Evolutionary conservation across 2,888 invertebrate species (phyloP).

Genomic region (Agrochola macilenta): DNA sequence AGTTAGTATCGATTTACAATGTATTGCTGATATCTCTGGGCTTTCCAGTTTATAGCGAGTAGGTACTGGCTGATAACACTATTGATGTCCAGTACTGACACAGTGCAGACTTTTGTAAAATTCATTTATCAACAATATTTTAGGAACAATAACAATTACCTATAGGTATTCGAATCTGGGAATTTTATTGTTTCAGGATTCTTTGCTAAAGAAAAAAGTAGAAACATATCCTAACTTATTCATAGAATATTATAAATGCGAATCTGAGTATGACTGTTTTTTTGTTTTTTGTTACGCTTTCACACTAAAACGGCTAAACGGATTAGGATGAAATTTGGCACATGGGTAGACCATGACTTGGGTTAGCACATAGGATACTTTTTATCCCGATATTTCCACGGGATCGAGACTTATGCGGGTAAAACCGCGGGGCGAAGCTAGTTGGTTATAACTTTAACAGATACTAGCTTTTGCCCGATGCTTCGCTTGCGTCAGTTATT

Average conservation of each 20-base stretch:
- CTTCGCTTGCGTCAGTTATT: too few species aligned
- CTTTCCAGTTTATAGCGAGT: slow-evolving; percentile 6
- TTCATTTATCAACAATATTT: not conserved
- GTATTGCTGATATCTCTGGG: slow-evolving; percentile 19
- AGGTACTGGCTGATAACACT: slow-evolving; percentile 11
- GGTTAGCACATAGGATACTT: too few species aligned
- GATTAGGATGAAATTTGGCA: too few species aligned
- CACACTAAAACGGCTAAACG: too few species aligned
- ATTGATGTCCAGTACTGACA: not conserved
- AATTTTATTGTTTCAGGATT: not conserved
- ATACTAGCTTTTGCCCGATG: not conserved
- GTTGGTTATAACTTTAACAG: not conserved
- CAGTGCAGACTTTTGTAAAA: not conserved
- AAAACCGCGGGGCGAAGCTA: too few species aligned
- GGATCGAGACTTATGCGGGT: too few species aligned
- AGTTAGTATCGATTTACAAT: slow-evolving; percentile 4
- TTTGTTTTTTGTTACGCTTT: too few species aligned
- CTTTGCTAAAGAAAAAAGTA: not conserved
- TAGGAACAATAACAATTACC: not conserved
- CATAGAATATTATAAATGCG: too few species aligned
- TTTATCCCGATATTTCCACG: too few species aligned
- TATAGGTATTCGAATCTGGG: not conserved
- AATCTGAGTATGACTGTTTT: too few species aligned
- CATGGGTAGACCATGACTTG: too few species aligned
- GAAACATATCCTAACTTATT: not conserved